Evolutionary conservation across 2,888 invertebrate genomes (phyloP).

Genomic region (Lypha dubia): DNA sequence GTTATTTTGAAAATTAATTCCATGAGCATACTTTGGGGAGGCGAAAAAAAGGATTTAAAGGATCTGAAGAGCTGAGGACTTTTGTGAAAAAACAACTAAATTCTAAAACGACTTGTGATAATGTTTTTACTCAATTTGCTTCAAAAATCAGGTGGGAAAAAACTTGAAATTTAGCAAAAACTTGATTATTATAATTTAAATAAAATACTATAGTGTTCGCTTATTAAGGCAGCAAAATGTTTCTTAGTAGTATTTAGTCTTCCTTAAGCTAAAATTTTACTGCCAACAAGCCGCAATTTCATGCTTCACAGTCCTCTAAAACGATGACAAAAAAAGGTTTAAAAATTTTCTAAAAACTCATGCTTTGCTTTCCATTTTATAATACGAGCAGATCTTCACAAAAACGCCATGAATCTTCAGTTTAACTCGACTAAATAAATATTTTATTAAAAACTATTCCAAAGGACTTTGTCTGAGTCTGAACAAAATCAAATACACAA

Average conservation of each 20-base stretch:
- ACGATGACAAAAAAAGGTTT: not conserved
- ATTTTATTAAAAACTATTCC: slow-evolving; percentile 6
- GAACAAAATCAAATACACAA: slow-evolving; percentile 19
- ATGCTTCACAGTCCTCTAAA: not conserved
- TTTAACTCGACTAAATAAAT: slow-evolving; percentile 1
- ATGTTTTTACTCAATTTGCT: too few relatives aligned
- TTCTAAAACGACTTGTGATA: too few relatives aligned
- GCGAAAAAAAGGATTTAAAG: not conserved
- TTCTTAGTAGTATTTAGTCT: too few relatives aligned
- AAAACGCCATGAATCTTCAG: not conserved
- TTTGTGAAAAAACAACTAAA: not conserved
- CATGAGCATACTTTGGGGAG: not conserved
- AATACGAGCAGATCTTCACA: too few relatives aligned
- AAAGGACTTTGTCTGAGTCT: not conserved
- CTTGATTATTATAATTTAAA: too few relatives aligned
- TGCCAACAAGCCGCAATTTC: too few relatives aligned
- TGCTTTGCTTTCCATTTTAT: not conserved
- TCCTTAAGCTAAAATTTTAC: too few relatives aligned
- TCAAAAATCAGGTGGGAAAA: too few relatives aligned
- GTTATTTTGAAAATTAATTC: slow-evolving; percentile 47
- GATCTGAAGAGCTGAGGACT: not conserved
- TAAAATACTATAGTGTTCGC: too few relatives aligned
- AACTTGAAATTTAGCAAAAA: too few relatives aligned
- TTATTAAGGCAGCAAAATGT: too few relatives aligned
- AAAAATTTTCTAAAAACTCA: not conserved